A percentile compares a stretch with the other conserved stretches of the same genome.
phyloP scores from a whole-genome alignment of 2,888 invertebrate genomes.

The Dromius quadrimaculatus region DNA sequence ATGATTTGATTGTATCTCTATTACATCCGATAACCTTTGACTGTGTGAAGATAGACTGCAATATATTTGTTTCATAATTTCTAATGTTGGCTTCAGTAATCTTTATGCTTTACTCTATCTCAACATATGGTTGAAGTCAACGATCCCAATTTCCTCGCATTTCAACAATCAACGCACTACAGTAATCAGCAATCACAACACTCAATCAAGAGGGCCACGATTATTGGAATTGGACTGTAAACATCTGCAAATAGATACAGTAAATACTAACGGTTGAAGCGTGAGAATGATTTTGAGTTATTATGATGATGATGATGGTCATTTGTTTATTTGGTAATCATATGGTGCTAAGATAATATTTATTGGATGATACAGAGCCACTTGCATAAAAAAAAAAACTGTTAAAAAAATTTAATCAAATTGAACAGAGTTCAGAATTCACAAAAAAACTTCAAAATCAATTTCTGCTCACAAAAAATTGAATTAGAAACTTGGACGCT shows the following conservation, averaged over 20 bases:
- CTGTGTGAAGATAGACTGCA: no score
- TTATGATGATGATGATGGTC: not conserved
- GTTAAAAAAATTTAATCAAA: not conserved
- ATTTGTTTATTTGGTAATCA: not conserved
- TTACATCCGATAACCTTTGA: no score
- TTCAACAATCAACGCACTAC: not conserved
- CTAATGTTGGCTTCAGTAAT: no score
- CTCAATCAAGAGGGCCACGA: conserved; percentile 12
- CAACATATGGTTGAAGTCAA: not conserved
- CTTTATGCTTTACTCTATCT: not conserved
- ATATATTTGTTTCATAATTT: no score
- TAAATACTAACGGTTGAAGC: not conserved
- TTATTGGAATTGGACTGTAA: conserved; percentile 10
- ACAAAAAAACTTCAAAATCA: conserved; percentile 7
- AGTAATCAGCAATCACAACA: conserved; percentile 4
- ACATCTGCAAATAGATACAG: not conserved
- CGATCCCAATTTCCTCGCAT: not conserved
- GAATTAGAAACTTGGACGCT: conserved; percentile 33
- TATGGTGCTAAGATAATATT: not conserved
- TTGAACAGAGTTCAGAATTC: not conserved
- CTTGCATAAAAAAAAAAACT: not conserved
- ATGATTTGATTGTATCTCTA: no score
- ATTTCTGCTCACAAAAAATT: conserved; percentile 25
- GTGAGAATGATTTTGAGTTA: not conserved
- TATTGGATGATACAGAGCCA: not conserved